Conservation (phyloP, 2,113 vertebrate genomes). For the Phoenicopterus ruber region DNA sequence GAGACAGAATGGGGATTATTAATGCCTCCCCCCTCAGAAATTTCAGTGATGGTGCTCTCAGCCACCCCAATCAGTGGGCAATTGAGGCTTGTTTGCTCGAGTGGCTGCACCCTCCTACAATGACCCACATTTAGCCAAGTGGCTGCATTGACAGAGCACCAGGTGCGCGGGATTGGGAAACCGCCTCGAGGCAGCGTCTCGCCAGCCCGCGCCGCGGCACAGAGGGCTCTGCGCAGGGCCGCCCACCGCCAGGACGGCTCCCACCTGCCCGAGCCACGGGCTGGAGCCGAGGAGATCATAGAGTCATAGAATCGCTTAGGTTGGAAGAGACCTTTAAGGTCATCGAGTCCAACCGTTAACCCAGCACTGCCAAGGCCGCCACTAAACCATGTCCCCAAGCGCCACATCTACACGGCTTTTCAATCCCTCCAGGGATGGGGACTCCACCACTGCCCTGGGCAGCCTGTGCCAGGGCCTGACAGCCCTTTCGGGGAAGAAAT, state of each 20-base stretch:
- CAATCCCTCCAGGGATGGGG: too few species aligned
- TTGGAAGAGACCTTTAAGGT: too few species aligned
- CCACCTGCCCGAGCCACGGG: rapidly evolving
- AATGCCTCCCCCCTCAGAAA: slow-evolving; percentile 34
- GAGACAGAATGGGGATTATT: slow-evolving; percentile 42
- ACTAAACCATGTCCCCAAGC: too few species aligned
- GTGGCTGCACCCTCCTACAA: slow-evolving; percentile 57
- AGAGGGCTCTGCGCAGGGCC: background rate
- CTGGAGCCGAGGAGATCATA: background rate
- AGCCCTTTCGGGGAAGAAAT: too few species aligned
- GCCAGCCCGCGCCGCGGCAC: background rate
- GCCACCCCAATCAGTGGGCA: slow-evolving; percentile 68
- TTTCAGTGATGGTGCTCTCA: slow-evolving; percentile 52
- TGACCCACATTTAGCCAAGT: slow-evolving; percentile 65
- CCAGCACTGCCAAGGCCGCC: too few species aligned
- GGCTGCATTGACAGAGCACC: slow-evolving; percentile 53
- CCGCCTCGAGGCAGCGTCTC: background rate
- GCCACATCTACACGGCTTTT: too few species aligned
- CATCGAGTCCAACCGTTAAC: too few species aligned
- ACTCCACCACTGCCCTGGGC: too few species aligned
- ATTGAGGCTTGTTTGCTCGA: slow-evolving; percentile 57
- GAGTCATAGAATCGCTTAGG: too few species aligned
- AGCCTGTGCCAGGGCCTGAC: too few species aligned
- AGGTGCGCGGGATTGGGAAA: slow-evolving; percentile 51
- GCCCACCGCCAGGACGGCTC: background rate